Percentiles rank a stretch among this genome's conserved stretches.
Conservation (phyloP, 2,797 vertebrate genomes). For the Micropoecilia bifurca region DNA sequence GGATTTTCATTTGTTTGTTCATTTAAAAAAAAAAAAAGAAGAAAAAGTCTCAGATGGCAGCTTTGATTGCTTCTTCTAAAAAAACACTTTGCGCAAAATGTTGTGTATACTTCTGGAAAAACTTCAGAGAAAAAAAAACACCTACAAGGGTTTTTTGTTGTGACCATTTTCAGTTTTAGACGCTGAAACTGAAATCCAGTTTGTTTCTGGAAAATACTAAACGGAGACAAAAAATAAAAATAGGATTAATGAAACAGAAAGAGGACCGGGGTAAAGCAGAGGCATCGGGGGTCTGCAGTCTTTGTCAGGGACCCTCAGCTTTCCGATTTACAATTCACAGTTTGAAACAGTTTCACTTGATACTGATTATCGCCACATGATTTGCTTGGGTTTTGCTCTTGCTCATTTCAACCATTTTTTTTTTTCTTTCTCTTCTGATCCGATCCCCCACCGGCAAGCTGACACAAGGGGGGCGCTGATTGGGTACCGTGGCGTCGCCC, state of each 20-base stretch:
- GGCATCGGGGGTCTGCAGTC: constrained; percentile 68
- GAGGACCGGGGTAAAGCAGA: constrained; percentile 57
- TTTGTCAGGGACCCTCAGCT: constrained; percentile 54
- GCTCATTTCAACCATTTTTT: constrained; percentile 51
- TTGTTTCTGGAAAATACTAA: constrained; percentile 61
- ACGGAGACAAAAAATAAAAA: constrained; percentile 22
- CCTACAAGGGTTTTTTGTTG: constrained; percentile 69
- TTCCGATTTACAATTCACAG: constrained; percentile 77
- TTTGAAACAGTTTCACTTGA: constrained; percentile 73
- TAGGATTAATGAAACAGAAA: constrained; percentile 38
- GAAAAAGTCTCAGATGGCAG: constrained; percentile 76
- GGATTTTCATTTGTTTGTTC: constrained; percentile 42
- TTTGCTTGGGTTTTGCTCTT: constrained; percentile 78
- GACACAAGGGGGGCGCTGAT: constrained; percentile 41
- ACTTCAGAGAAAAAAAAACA: constrained; percentile 37
- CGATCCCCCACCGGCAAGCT: constrained; percentile 43
- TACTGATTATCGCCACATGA: constrained; percentile 88
- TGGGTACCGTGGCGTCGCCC: constrained; percentile 62
- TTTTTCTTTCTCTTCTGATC: constrained; percentile 14
- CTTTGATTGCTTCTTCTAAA: constrained; percentile 88
- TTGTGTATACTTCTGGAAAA: constrained; percentile 74
- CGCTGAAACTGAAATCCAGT: constrained; percentile 8
- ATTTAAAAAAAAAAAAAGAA: constrained; percentile 66
- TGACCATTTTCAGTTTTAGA: constrained; percentile 55
- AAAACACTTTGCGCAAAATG: constrained; percentile 85